phyloP scores from a whole-genome alignment of 1,140 invertebrate species.

The Megalopta genalis region DNA sequence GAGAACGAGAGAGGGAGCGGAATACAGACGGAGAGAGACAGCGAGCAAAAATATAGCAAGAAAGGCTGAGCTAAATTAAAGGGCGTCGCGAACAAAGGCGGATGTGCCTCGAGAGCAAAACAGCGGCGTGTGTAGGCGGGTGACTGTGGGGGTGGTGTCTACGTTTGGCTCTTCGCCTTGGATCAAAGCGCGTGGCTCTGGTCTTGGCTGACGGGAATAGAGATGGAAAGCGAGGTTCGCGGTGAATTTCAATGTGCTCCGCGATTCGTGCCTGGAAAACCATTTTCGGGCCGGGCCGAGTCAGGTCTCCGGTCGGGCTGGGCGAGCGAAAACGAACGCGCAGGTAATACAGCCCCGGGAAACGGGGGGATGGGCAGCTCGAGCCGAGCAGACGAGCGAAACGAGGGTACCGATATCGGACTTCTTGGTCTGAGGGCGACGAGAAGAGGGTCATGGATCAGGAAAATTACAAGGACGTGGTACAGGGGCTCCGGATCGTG shows the following conservation, averaged over 20 bases:
- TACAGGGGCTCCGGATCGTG: too few species aligned
- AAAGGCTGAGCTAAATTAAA: conserved; percentile 64
- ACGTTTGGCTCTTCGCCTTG: conserved; percentile 49
- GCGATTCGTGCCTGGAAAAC: conserved; percentile 75
- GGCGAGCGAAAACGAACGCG: neutral
- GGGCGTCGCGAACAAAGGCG: conserved; percentile 68
- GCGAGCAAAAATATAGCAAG: conserved; percentile 43
- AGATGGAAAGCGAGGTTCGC: conserved; percentile 78
- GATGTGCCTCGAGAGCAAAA: conserved; percentile 71
- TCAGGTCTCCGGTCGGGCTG: too few species aligned
- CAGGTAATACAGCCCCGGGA: neutral
- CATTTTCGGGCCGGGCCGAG: conserved; percentile 42
- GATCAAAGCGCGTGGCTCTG: conserved; percentile 62
- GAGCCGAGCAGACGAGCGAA: neutral
- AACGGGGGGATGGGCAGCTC: neutral
- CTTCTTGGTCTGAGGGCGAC: neutral
- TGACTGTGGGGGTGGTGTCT: conserved; percentile 18
- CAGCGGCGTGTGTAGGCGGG: conserved; percentile 41
- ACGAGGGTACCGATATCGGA: neutral
- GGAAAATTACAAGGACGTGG: neutral
- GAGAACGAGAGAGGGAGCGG: neutral
- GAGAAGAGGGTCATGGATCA: neutral
- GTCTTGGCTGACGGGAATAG: conserved; percentile 70
- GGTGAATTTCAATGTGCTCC: conserved; percentile 77
- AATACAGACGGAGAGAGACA: neutral